Conservation (phyloP, 2,113 vertebrate species). For the Haemorhous mexicanus region DNA sequence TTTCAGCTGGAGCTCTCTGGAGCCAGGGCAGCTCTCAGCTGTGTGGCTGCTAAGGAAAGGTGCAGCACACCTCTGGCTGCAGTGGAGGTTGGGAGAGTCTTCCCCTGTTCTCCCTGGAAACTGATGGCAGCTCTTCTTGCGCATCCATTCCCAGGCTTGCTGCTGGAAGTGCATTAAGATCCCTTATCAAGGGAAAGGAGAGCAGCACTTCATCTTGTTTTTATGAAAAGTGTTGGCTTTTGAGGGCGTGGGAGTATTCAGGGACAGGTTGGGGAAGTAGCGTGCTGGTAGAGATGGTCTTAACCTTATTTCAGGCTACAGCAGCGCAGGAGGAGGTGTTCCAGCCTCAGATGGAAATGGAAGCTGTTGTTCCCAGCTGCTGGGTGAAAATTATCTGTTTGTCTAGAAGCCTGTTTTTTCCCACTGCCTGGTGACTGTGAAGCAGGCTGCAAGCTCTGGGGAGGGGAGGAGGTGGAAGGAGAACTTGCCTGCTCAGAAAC, state of each 20-base stretch:
- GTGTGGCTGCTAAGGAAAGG: background rate
- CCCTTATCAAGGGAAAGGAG: background rate
- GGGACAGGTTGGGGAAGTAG: background rate
- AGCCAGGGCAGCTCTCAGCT: background rate
- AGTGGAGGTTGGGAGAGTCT: background rate
- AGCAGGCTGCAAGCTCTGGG: background rate
- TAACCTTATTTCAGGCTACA: background rate
- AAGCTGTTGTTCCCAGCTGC: background rate
- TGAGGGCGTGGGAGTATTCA: background rate
- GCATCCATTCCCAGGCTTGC: background rate
- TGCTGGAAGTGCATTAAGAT: background rate
- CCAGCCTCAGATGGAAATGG: background rate
- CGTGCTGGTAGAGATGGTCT: background rate
- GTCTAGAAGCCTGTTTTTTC: background rate
- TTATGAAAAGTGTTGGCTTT: background rate
- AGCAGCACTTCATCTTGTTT: background rate
- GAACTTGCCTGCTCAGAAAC: background rate
- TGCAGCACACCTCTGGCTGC: background rate
- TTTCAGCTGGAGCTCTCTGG: background rate
- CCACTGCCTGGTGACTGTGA: background rate
- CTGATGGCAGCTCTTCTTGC: background rate
- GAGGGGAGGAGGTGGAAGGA: background rate
- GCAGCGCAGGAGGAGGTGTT: background rate
- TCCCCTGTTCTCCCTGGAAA: background rate
- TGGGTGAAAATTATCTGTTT: background rate